These are phyloP conservation scores for Apis mellifera DNA, from an alignment of 1,140 invertebrate species.

Conservation along the genomic window DNA sequence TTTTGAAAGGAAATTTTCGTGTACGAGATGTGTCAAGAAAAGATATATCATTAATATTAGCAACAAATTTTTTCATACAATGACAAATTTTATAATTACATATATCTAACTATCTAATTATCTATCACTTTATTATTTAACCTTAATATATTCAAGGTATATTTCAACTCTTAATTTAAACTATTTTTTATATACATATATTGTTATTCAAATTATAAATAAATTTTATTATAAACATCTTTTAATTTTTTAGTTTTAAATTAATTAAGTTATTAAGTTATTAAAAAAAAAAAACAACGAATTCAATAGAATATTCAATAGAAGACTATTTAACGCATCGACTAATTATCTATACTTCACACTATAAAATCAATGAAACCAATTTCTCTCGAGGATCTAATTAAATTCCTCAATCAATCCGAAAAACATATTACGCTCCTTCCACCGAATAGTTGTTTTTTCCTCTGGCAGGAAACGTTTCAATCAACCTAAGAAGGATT, in stretches of 20 bases:
- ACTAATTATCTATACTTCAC: background rate
- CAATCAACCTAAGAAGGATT: conserved; percentile 14
- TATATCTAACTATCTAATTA: no score
- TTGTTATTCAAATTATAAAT: no score
- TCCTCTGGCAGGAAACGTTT: background rate
- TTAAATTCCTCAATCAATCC: background rate
- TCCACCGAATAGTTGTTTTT: background rate
- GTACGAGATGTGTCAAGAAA: background rate
- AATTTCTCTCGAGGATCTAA: background rate
- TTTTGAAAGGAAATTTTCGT: background rate
- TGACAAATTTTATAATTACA: no score
- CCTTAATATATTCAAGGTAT: no score
- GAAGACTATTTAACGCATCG: background rate
- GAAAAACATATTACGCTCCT: background rate
- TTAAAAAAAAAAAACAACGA: no score
- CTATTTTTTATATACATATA: no score
- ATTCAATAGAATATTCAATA: no score
- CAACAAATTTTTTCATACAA: background rate
- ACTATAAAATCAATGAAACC: background rate
- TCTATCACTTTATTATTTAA: no score
- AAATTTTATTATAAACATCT: no score
- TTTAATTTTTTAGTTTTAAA: no score
- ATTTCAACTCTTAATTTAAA: no score
- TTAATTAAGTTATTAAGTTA: no score
- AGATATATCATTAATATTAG: background rate